These are phyloP conservation scores for Anabacerthia variegaticeps DNA, from an alignment of 2,797 vertebrate species.

Conservation along the genomic window DNA sequence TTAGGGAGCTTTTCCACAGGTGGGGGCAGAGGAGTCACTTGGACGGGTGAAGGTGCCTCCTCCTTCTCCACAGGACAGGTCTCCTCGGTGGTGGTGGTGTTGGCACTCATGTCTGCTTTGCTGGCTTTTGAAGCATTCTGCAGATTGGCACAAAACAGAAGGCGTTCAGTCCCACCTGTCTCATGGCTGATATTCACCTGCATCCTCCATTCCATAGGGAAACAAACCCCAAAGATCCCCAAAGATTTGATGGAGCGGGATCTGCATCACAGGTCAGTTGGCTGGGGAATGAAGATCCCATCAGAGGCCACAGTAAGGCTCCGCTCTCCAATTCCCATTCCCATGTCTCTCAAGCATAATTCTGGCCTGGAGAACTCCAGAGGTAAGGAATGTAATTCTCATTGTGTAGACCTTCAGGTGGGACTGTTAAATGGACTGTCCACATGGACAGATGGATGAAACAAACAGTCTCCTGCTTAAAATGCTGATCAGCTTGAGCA, in stretches of 20 bases:
- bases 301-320: fast-evolving
- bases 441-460: not conserved
- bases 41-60: conserved; percentile 81
- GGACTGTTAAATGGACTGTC: not conserved
- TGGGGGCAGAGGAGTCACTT: conserved; percentile 60
- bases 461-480: not conserved
- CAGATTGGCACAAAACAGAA: not conserved
- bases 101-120: conserved; percentile 86
- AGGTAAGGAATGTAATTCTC: not conserved
- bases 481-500: conserved; percentile 6
- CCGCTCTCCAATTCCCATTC: not conserved
- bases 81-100: conserved; percentile 79
- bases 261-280: not conserved
- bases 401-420: not conserved
- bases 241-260: fast-evolving
- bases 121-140: conserved; percentile 89
- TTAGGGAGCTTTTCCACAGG: conserved; percentile 77
- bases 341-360: not conserved
- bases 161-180: not conserved
- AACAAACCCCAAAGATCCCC: not conserved
- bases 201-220: not conserved
- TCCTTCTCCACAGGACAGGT: conserved; percentile 82
- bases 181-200: not conserved
- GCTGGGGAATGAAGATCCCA: not conserved
- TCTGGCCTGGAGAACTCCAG: not conserved